These are phyloP conservation scores for Phyllopteryx taeniolatus DNA, from an alignment of 2,113 vertebrate species.

Conservation along the genomic window DNA sequence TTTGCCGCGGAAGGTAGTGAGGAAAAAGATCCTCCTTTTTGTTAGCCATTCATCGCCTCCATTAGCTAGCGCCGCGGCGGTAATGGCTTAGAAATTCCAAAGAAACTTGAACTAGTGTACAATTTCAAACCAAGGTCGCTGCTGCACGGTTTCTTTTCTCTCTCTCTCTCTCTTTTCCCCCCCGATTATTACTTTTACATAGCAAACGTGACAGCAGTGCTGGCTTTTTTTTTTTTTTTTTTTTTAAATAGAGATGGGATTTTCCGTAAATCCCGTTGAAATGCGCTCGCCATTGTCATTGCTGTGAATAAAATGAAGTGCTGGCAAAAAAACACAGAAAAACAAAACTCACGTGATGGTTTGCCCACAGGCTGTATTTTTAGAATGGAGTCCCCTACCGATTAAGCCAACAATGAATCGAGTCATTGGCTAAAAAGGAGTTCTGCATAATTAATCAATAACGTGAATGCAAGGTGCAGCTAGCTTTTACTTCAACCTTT, in stretches of 20 bases:
- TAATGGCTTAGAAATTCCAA: constrained; percentile 29
- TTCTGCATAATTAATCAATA: too few species aligned
- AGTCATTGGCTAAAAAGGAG: too few species aligned
- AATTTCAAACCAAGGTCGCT: constrained; percentile 29
- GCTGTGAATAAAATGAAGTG: background rate
- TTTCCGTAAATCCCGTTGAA: background rate
- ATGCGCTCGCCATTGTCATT: background rate
- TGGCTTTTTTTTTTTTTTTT: background rate
- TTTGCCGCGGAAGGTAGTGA: background rate
- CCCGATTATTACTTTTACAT: background rate
- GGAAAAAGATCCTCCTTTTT: constrained; percentile 14
- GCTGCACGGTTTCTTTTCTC: background rate
- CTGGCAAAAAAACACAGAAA: background rate
- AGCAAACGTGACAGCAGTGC: constrained; percentile 12
- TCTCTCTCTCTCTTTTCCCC: too few species aligned
- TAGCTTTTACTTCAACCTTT: too few species aligned
- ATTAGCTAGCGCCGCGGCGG: constrained; percentile 23
- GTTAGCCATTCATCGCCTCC: constrained; percentile 36
- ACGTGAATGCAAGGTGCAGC: too few species aligned
- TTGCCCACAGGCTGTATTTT: too few species aligned
- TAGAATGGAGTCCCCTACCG: too few species aligned
- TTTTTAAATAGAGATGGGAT: background rate
- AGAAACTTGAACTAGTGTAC: constrained; percentile 20
- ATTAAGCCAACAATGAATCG: too few species aligned
- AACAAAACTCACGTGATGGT: too few species aligned